Evolutionary conservation across 2,113 vertebrate species (phyloP).

Genomic region (Dipodomys merriami): DNA sequence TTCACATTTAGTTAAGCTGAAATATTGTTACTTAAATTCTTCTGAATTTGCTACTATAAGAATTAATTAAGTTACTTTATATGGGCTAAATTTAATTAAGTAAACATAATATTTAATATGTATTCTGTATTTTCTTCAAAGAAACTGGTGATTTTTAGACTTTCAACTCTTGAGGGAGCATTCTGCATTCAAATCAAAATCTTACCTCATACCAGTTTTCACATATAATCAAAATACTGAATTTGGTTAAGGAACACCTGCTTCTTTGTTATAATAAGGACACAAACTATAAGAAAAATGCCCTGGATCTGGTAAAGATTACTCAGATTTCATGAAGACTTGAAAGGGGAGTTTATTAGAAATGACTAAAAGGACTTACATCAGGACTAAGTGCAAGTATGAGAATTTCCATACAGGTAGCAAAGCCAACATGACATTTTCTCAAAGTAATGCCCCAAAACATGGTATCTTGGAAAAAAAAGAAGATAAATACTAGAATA

Average conservation of each 20-base stretch:
- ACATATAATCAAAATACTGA: slow-evolving; percentile 36
- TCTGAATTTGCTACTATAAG: slow-evolving; percentile 53
- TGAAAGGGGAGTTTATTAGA: neutral
- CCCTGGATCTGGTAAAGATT: neutral
- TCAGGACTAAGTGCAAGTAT: neutral
- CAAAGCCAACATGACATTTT: neutral
- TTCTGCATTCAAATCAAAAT: slow-evolving; percentile 50
- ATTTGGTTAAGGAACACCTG: slow-evolving; percentile 40
- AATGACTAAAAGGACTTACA: slow-evolving; percentile 8
- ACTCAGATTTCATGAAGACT: neutral
- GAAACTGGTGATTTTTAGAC: slow-evolving; percentile 46
- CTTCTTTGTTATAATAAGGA: neutral
- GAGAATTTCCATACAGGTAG: neutral
- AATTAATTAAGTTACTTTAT: neutral
- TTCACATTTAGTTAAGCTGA: slow-evolving; percentile 54
- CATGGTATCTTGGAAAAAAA: slow-evolving; percentile 26
- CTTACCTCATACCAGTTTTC: slow-evolving; percentile 15
- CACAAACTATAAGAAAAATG: slow-evolving; percentile 16
- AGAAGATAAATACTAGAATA: neutral
- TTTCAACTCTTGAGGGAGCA: slow-evolving; percentile 15
- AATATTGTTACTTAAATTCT: slow-evolving; percentile 43
- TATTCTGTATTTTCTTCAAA: slow-evolving; percentile 39
- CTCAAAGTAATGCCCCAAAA: neutral
- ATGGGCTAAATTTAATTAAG: slow-evolving; percentile 59
- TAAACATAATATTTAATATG: slow-evolving; percentile 40